Percentiles rank a stretch among this genome's conserved stretches.
Evolutionary conservation across 2,888 invertebrate species (phyloP).

Genomic region (Odontocolon sp.): DNA sequence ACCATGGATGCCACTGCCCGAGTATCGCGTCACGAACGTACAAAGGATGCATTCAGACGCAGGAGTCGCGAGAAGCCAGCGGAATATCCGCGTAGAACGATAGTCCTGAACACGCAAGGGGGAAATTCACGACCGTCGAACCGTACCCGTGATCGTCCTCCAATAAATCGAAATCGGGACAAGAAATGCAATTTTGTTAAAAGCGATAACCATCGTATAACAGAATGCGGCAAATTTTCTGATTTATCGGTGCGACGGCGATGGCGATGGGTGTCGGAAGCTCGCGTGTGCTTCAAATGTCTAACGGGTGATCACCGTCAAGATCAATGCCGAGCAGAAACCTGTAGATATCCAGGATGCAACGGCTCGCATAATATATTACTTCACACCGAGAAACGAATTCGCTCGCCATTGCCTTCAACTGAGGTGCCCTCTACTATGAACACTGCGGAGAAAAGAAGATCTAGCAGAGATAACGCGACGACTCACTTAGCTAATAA

Average conservation of each 20-base stretch:
- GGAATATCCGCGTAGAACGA: too few relatives aligned
- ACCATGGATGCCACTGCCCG: neutral
- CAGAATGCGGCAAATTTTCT: neutral
- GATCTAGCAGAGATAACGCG: neutral
- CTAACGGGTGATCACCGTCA: slow-evolving; percentile 1
- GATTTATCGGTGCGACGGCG: neutral
- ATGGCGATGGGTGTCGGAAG: slow-evolving; percentile 25
- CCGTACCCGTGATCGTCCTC: too few relatives aligned
- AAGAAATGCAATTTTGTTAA: neutral
- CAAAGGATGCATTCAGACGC: neutral
- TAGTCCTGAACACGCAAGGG: neutral
- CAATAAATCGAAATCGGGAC: neutral
- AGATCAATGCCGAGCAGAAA: neutral
- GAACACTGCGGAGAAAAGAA: neutral
- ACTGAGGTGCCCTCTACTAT: neutral
- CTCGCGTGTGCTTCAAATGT: slow-evolving; percentile 25
- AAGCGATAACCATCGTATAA: neutral
- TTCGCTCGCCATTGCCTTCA: neutral
- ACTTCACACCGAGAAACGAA: neutral
- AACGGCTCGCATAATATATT: slow-evolving; percentile 2
- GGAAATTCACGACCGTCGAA: too few relatives aligned
- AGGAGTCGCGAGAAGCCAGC: too few relatives aligned
- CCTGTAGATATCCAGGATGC: slow-evolving; percentile 10
- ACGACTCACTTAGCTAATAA: neutral
- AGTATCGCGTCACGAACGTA: neutral